These are phyloP conservation scores for Marmota monax DNA, from an alignment of 2,113 vertebrate species.

Conservation along the genomic window DNA sequence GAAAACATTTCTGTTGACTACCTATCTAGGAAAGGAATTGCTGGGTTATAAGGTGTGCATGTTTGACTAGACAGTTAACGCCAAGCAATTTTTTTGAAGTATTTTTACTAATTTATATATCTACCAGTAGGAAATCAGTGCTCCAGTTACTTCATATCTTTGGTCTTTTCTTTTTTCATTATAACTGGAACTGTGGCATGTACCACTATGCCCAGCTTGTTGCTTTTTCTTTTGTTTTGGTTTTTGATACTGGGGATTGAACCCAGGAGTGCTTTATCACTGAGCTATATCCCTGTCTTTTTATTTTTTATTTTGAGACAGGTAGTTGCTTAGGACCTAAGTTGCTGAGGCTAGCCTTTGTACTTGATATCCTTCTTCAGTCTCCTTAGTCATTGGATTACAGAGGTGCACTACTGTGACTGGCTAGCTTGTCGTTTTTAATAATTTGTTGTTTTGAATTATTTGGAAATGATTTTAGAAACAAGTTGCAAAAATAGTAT, in stretches of 20 bases:
- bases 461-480: slow-evolving; percentile 46
- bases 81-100: slow-evolving; percentile 24
- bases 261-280: background rate
- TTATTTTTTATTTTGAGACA: background rate
- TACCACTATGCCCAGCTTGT: too few relatives aligned
- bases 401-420: too few relatives aligned
- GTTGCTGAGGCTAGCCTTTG: background rate
- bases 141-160: background rate
- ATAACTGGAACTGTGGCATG: background rate
- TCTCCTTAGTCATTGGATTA: background rate
- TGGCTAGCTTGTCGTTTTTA: background rate
- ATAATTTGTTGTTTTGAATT: background rate
- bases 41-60: background rate
- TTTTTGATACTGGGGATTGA: background rate
- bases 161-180: background rate
- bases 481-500: background rate
- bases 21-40: background rate
- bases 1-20: slow-evolving; percentile 36
- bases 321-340: background rate
- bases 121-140: background rate
- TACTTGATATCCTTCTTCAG: background rate
- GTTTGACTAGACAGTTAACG: slow-evolving; percentile 19
- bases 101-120: background rate
- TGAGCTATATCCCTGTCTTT: background rate
- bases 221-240: background rate